A percentile compares a stretch with the other conserved stretches of the same genome.
Conservation (phyloP, 2,888 invertebrate species). For the Caradrina kadenii region DNA sequence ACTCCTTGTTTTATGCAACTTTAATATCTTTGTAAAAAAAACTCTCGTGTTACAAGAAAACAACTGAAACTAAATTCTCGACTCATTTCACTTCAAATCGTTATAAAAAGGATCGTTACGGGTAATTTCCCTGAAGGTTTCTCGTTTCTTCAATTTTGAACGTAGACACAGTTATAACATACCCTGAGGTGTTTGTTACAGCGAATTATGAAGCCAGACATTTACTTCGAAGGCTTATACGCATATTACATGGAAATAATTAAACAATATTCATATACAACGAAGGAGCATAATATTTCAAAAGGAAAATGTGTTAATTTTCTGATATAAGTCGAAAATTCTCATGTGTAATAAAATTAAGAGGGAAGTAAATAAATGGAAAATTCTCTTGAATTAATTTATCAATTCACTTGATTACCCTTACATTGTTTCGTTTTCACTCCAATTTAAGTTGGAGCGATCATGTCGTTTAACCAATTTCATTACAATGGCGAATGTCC, state of each 20-base stretch:
- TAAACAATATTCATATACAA: conserved; percentile 28
- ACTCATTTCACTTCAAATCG: conserved; percentile 44
- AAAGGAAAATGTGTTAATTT: conserved; percentile 38
- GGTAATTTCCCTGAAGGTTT: conserved; percentile 71
- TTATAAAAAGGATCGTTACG: conserved; percentile 53
- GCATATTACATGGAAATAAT: conserved; percentile 37
- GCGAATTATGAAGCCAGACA: conserved; percentile 47
- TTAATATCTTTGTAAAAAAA: not conserved
- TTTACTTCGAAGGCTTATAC: conserved; percentile 33
- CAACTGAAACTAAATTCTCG: conserved; percentile 19
- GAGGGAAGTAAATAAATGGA: conserved; percentile 4
- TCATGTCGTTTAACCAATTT: conserved; percentile 1
- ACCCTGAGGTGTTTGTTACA: conserved; percentile 57
- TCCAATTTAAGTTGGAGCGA: conserved; percentile 7
- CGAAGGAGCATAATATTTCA: conserved; percentile 12
- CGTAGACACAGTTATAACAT: conserved; percentile 55
- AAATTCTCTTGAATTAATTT: not conserved
- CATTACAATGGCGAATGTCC: not conserved
- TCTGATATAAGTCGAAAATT: conserved; percentile 11
- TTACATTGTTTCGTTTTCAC: not conserved
- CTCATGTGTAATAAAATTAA: conserved; percentile 4
- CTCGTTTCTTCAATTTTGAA: conserved; percentile 63
- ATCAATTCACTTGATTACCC: conserved; percentile 4
- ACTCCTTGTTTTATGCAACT: not conserved
- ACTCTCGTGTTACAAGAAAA: conserved; percentile 1